Conservation (phyloP, 1,140 invertebrate species). For the Drosophila arizonae region DNA sequence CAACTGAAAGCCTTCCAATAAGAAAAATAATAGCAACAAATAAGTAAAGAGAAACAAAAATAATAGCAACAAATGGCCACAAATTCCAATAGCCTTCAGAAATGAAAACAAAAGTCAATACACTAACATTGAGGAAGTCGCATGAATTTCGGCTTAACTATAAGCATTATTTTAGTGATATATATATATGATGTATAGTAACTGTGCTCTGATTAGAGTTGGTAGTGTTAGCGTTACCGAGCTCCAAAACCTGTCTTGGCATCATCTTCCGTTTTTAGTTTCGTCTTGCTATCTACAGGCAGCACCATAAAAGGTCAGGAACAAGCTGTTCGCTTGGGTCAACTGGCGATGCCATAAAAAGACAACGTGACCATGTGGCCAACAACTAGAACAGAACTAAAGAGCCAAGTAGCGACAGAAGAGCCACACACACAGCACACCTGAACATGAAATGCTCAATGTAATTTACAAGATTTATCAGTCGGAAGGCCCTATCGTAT, state of each 20-base stretch:
- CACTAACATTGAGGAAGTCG: background rate
- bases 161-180: too few relatives aligned
- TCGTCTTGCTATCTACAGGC: slow-evolving; percentile 26
- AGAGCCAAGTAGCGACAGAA: background rate
- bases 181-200: too few relatives aligned
- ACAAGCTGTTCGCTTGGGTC: slow-evolving; percentile 44
- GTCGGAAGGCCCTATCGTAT: background rate
- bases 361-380: slow-evolving; percentile 18
- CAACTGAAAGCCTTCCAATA: slow-evolving; percentile 32
- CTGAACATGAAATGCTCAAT: slow-evolving; percentile 46
- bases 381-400: slow-evolving; percentile 25
- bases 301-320: slow-evolving; percentile 63
- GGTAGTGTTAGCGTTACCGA: too few relatives aligned
- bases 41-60: slow-evolving; percentile 39
- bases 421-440: slow-evolving; percentile 11
- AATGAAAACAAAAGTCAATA: slow-evolving; percentile 5
- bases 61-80: slow-evolving; percentile 17
- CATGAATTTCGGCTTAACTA: background rate
- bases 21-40: slow-evolving; percentile 39
- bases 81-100: slow-evolving; percentile 22
- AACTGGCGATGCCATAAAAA: slow-evolving; percentile 63
- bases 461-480: slow-evolving; percentile 58
- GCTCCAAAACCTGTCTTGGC: background rate
- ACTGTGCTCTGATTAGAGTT: too few relatives aligned
- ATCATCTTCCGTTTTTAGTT: slow-evolving; percentile 34